Percentiles rank a stretch among this genome's conserved stretches.
phyloP scores from a whole-genome alignment of 2,113 vertebrate species.

The Nipponia nippon region DNA sequence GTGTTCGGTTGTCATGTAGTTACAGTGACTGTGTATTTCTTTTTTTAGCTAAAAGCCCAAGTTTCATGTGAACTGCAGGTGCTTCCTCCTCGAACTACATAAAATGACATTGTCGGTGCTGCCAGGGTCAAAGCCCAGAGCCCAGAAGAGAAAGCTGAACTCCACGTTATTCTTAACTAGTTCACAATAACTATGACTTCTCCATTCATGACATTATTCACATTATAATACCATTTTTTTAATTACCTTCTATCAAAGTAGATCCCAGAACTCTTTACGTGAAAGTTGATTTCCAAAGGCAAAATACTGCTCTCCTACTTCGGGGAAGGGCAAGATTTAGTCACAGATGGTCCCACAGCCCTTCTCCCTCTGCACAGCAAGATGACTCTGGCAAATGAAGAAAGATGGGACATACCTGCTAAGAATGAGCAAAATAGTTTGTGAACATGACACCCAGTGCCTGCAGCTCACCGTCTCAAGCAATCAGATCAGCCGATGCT shows the following conservation, averaged over 20 bases:
- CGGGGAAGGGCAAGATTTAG: background rate
- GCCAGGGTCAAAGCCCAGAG: background rate
- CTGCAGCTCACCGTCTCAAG: background rate
- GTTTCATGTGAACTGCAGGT: conserved; percentile 3
- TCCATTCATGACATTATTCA: background rate
- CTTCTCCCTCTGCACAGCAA: background rate
- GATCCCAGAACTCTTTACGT: background rate
- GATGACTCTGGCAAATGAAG: background rate
- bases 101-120: background rate
- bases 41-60: background rate
- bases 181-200: background rate
- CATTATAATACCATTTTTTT: background rate
- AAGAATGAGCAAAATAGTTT: background rate
- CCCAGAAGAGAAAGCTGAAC: background rate
- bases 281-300: background rate
- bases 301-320: background rate
- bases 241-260: background rate
- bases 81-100: background rate
- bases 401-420: background rate
- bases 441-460: background rate
- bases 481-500: background rate
- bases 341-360: background rate
- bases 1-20: background rate
- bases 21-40: background rate
- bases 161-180: background rate